Evolutionary conservation across 2,797 vertebrate genomes (phyloP).

Genomic region (Nyctibius grandis): DNA sequence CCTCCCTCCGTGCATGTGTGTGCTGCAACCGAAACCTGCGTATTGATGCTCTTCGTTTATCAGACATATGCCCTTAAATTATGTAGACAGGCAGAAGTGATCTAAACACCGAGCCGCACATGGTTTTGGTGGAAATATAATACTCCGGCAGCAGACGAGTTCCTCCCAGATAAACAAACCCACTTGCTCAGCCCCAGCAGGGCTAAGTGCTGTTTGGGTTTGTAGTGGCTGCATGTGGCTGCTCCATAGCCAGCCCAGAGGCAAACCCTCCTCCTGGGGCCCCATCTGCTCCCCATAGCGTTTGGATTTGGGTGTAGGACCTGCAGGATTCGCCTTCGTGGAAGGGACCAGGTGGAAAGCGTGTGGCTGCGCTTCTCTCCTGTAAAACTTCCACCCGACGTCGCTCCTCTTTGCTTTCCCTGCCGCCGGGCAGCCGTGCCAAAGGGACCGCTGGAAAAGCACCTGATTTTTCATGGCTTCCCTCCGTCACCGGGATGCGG

Average conservation of each 20-base stretch:
- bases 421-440: neutral
- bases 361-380: neutral
- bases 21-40: slow-evolving; percentile 21
- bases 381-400: neutral
- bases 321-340: neutral
- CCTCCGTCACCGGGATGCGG: neutral
- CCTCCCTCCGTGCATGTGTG: neutral
- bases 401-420: neutral
- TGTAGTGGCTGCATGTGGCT: neutral
- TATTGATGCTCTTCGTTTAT: slow-evolving; percentile 21
- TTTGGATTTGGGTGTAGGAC: neutral
- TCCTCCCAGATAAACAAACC: slow-evolving; percentile 61
- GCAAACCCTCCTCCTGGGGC: slow-evolving; percentile 5
- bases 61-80: slow-evolving; percentile 39
- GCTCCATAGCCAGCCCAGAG: neutral
- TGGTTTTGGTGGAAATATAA: slow-evolving; percentile 51
- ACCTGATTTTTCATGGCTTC: neutral
- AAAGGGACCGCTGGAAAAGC: neutral
- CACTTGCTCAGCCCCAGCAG: slow-evolving; percentile 38
- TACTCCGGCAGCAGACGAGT: slow-evolving; percentile 29
- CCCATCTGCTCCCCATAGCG: neutral
- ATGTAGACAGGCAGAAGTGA: slow-evolving; percentile 40
- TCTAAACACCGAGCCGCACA: neutral
- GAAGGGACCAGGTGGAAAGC: neutral
- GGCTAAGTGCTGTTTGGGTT: slow-evolving; percentile 30